These are phyloP conservation scores for Rhabdomys dilectus DNA, from an alignment of 2,113 vertebrate species.

Conservation along the genomic window DNA sequence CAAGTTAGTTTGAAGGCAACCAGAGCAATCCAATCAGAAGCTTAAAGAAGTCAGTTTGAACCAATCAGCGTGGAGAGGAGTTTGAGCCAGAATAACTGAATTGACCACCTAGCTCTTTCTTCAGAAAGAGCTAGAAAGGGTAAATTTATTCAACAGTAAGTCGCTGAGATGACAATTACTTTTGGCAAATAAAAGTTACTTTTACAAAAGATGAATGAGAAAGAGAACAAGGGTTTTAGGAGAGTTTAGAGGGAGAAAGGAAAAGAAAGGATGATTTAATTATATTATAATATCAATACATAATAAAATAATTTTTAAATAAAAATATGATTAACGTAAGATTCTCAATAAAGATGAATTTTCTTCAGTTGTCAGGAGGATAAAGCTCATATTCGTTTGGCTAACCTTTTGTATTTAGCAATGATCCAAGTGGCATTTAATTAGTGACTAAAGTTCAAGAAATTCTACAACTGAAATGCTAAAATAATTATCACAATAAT, in stretches of 20 bases:
- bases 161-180: too few species aligned
- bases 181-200: too few species aligned
- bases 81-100: too few species aligned
- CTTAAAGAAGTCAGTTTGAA: too few species aligned
- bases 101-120: too few species aligned
- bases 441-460: neutral
- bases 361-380: neutral
- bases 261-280: neutral
- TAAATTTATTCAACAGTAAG: too few species aligned
- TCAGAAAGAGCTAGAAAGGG: too few species aligned
- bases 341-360: neutral
- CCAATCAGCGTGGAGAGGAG: too few species aligned
- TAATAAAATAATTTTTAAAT: neutral
- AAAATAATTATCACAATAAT: conserved; percentile 27
- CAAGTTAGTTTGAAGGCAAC: too few species aligned
- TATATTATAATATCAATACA: neutral
- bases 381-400: neutral
- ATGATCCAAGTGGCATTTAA: neutral
- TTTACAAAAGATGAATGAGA: neutral
- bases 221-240: neutral
- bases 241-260: neutral
- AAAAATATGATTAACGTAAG: neutral
- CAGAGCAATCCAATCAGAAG: too few species aligned
- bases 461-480: conserved; percentile 14
- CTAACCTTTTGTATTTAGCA: conserved; percentile 11